These are phyloP conservation scores for Serinus canaria DNA, from an alignment of 2,113 vertebrate species.

Conservation along the genomic window DNA sequence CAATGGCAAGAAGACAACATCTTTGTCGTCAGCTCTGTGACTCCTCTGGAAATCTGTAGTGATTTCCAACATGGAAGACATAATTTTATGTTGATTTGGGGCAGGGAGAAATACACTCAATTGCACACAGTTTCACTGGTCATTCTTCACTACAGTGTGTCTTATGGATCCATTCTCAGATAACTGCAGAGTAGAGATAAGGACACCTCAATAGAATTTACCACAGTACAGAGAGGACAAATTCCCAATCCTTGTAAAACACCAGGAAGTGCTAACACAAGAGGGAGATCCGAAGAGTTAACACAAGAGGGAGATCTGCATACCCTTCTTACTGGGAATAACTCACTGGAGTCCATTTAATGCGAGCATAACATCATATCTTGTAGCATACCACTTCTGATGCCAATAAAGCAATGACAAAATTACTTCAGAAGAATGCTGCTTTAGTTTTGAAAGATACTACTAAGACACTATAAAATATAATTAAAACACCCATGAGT, in stretches of 20 bases:
- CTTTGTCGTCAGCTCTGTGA: background rate
- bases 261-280: background rate
- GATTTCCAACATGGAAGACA: background rate
- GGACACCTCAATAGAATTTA: background rate
- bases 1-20: background rate
- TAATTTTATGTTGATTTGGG: background rate
- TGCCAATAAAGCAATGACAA: background rate
- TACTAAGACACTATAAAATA: background rate
- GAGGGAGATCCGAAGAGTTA: background rate
- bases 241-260: background rate
- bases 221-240: background rate
- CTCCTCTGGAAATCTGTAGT: background rate
- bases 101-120: background rate
- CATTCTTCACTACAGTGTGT: background rate
- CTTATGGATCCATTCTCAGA: background rate
- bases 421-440: background rate
- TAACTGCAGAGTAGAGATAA: background rate
- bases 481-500: background rate
- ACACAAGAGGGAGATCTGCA: background rate
- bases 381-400: background rate
- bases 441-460: background rate
- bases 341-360: background rate
- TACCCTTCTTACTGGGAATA: background rate
- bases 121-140: background rate
- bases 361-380: background rate